Base-by-base conservation (phyloP, 2,888 invertebrate genomes). In the Abrostola tripartita region DNA sequence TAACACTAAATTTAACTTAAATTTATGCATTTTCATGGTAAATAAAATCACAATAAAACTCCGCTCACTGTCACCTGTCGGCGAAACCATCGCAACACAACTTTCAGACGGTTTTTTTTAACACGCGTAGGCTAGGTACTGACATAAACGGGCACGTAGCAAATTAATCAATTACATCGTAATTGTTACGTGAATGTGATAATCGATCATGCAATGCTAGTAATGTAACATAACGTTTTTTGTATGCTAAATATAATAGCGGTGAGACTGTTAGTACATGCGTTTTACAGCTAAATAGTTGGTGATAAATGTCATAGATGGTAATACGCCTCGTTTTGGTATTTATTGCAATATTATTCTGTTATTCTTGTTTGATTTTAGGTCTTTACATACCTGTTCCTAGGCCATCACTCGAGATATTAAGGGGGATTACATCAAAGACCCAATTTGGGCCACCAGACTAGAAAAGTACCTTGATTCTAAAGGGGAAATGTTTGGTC, bases 141-240 rank as follows among this genome's bases (percentile, higher is more conserved):
- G 66, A 64, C 65, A 62, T 78, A 77, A 77, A 75, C 77, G 54
- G 35, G 61, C 75, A 56, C 75, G 64, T 68, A 72, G 42, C 77
- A 63, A 79, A 69, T 77, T 64, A 70, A 79, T 79, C 78, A 75
- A 77, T 73, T 72, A 60, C 58, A 65, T 57, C 37, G 61, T 72
- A 77, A 79, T 73, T 66, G 77, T 79, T 79, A 79, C 71, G 68
- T 78, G 72, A 59, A 62, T 65, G 65, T 52, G 47, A 60, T 76
- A 76, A 78, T 78, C 71, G 76, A 76, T 76, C 78, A 79, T 71
- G 79, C 78, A 78, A 79, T 49, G 12, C 51, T 44, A 38, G 54
- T 61, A 65, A 63, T 41, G 61, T 69, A 55, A 72, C 52, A 64
- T 57, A 37, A 68, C 37, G 56, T 37, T 65, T 63, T 68, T 72